These are phyloP conservation scores for Tupiocoris notatus DNA, from an alignment of 2,888 invertebrate species.

Conservation along the genomic window DNA sequence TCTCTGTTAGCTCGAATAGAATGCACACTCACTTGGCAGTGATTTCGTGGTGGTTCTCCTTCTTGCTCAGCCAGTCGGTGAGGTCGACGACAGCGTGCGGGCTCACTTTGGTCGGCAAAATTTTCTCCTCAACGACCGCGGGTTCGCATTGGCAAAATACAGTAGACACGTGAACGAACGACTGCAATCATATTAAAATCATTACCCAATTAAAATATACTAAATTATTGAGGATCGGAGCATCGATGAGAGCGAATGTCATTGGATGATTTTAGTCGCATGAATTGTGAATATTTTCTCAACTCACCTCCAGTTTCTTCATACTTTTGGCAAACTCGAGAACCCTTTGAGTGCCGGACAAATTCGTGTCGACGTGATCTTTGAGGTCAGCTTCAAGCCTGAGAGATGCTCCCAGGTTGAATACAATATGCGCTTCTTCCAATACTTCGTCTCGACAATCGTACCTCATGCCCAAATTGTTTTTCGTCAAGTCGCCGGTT, in stretches of 20 bases:
- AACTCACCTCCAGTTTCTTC: constrained; percentile 63
- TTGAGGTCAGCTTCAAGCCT: constrained; percentile 82
- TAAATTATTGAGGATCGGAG: too few relatives aligned
- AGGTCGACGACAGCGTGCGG: constrained; percentile 51
- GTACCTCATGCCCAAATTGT: constrained; percentile 64
- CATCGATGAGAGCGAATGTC: too few relatives aligned
- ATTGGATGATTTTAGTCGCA: too few relatives aligned
- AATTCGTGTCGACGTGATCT: constrained; percentile 87
- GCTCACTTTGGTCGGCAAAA: constrained; percentile 51
- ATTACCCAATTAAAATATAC: too few relatives aligned
- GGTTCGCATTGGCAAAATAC: constrained; percentile 52
- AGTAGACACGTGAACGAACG: constrained; percentile 52
- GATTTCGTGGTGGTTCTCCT: constrained; percentile 42
- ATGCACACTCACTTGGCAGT: constrained; percentile 9
- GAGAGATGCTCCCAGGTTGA: constrained; percentile 63
- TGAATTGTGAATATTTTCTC: neutral
- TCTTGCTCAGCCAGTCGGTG: constrained; percentile 50
- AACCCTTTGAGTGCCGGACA: constrained; percentile 77
- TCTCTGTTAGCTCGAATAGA: too few relatives aligned
- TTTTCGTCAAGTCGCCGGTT: constrained; percentile 69
- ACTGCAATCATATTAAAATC: too few relatives aligned
- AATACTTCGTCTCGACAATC: constrained; percentile 62
- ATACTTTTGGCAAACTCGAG: constrained; percentile 75
- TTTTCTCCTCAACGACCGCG: constrained; percentile 51
- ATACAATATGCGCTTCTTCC: constrained; percentile 76